Evolutionary conservation across 2,888 invertebrate genomes (phyloP), one percentile per base, ranked within the genome.

Genomic region (Sinopyrophorus schimmeli): DNA sequence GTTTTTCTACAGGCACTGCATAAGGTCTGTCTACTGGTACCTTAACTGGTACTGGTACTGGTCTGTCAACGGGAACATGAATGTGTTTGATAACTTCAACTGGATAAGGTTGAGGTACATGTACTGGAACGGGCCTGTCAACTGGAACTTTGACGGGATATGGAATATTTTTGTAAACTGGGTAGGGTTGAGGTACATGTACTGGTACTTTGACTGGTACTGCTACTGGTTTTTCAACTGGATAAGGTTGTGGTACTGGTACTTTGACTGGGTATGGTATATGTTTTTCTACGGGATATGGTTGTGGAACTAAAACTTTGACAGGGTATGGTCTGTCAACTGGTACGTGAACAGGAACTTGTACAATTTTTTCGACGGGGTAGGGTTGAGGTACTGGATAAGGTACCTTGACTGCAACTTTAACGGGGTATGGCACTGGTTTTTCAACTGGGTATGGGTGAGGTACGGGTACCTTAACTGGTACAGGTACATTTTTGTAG

Each of bases 301-400:
- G 88, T 64, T 87, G 86, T 49, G 87, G 87, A 43, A 88, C 87
- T 43, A 80, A 76, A 41, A 89, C 87, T 75, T 88, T 87, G 62
- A 88, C 87, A 66, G 88, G 87, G 71, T 83, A 83, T 48, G 88
- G 88, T 71, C 85, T 82, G 72, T 87, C 87, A 58, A 87, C 86
- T 63, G 82, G 85, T 41, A 86, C 85, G 55, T 79, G 77, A 9
- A 77, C 76, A 58, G 86, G 86, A 64, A 83, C 82, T 53, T 84
- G 86, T 38, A 89, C 83, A 67, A 81, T 81, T 76, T 84, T 89
- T 73, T 87, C 87, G 24, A 89, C 89, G 26, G 88, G 87, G 74
- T 88, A 89, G 55, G 85, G 85, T 58, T 82, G 82, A 21, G 85
- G 85, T 52, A 88, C 82, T 66, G 87, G 86, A 52, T 86, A 84